A percentile compares a stretch with the other conserved stretches of the same genome.
These are phyloP conservation scores for Athripsodes cinereus DNA, from an alignment of 2,888 invertebrate genomes.

Conservation along the genomic window DNA sequence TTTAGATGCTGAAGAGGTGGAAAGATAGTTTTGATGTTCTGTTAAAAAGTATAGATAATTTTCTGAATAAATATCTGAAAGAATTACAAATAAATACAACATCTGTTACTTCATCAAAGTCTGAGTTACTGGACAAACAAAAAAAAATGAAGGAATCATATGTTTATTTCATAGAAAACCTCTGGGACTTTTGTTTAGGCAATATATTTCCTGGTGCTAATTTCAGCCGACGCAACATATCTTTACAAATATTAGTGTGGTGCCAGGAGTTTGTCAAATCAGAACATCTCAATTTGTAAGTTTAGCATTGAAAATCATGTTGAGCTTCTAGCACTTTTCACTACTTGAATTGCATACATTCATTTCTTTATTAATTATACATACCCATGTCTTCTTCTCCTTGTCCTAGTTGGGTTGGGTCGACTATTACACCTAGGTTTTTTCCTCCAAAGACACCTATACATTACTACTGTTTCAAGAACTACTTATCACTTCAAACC, in stretches of 20 bases:
- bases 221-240: slow-evolving; percentile 53
- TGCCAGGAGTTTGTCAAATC: slow-evolving; percentile 29
- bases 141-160: slow-evolving; percentile 36
- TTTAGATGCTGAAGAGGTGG: slow-evolving; percentile 19
- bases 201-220: slow-evolving; percentile 58
- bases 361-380: too few relatives aligned
- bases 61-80: slow-evolving; percentile 29
- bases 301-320: not conserved
- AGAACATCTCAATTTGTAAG: not conserved
- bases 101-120: too few relatives aligned
- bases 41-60: slow-evolving; percentile 13
- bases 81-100: too few relatives aligned
- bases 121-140: not conserved
- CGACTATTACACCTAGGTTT: too few relatives aligned
- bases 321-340: too few relatives aligned
- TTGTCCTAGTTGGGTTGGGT: too few relatives aligned
- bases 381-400: too few relatives aligned
- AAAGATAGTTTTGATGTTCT: slow-evolving; percentile 21
- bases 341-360: too few relatives aligned
- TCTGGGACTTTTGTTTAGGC: slow-evolving; percentile 47
- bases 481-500: too few relatives aligned
- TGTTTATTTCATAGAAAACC: slow-evolving; percentile 40
- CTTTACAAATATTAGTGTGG: slow-evolving; percentile 51
- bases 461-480: too few relatives aligned
- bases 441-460: too few relatives aligned